These are phyloP conservation scores for Lindbergichthys nudifrons DNA, from an alignment of 2,797 vertebrate species.

Conservation along the genomic window DNA sequence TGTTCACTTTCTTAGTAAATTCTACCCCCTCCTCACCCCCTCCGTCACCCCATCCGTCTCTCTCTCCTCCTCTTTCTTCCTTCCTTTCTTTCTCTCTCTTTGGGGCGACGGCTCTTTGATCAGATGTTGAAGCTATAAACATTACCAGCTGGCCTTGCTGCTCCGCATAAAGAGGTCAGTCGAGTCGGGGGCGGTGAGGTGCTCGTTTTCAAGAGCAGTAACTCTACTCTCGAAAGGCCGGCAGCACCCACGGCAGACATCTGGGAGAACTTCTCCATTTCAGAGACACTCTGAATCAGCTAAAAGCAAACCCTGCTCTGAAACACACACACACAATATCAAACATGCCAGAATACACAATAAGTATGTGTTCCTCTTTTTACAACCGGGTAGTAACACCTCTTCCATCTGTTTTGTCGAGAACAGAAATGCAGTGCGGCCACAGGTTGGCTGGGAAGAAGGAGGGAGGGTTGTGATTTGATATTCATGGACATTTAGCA, in stretches of 20 bases:
- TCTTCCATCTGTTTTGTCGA: conserved; percentile 47
- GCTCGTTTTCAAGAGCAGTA: conserved; percentile 62
- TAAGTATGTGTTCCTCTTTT: conserved; percentile 56
- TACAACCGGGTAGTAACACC: conserved; percentile 44
- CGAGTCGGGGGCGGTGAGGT: conserved; percentile 47
- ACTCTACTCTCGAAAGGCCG: conserved; percentile 66
- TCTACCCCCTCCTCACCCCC: background rate
- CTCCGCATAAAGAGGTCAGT: conserved; percentile 77
- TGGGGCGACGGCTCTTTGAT: conserved; percentile 74
- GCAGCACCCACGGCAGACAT: conserved; percentile 69
- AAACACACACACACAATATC: conserved; percentile 37
- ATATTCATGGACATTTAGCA: conserved; percentile 58
- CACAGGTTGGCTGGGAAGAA: conserved; percentile 40
- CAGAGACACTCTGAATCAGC: conserved; percentile 75
- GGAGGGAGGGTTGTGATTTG: conserved; percentile 32
- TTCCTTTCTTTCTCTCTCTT: conserved; percentile 24
- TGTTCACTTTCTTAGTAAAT: conserved; percentile 28
- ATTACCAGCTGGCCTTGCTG: conserved; percentile 81
- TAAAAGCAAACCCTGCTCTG: conserved; percentile 61
- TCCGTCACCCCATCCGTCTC: conserved; percentile 9
- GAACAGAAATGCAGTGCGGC: conserved; percentile 18
- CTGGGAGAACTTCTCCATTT: conserved; percentile 83
- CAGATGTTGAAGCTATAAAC: conserved; percentile 80
- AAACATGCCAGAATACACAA: conserved; percentile 58
- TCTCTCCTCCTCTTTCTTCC: conserved; percentile 41